These are phyloP conservation scores for Leptestheria dahalacensis DNA, from an alignment of 1,140 invertebrate genomes.

Conservation along the genomic window DNA sequence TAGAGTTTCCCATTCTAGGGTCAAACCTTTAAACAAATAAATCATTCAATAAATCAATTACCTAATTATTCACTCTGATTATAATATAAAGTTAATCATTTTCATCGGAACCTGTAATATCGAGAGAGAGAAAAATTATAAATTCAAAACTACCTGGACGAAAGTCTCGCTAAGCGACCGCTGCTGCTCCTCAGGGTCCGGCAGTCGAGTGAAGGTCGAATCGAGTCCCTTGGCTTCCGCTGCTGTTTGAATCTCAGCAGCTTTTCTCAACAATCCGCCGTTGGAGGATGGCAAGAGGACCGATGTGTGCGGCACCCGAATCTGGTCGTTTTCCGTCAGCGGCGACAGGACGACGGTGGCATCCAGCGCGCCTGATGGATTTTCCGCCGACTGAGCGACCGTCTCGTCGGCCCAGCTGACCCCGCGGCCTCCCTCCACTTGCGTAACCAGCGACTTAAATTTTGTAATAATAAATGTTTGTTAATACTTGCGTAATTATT, in stretches of 20 bases:
- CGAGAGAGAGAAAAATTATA: not conserved
- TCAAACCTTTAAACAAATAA: too few relatives aligned
- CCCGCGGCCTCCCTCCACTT: slow-evolving; percentile 10
- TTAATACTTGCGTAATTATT: too few relatives aligned
- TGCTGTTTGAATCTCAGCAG: not conserved
- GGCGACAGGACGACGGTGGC: not conserved
- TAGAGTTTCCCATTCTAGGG: too few relatives aligned
- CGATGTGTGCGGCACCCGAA: not conserved
- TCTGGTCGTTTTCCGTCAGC: not conserved
- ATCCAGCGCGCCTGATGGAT: not conserved
- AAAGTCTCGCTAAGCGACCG: not conserved
- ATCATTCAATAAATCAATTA: too few relatives aligned
- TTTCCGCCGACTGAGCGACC: not conserved
- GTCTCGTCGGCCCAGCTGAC: slow-evolving; percentile 13
- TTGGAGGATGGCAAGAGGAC: not conserved
- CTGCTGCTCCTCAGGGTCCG: not conserved
- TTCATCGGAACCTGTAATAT: not conserved
- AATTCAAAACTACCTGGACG: not conserved
- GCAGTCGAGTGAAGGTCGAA: not conserved
- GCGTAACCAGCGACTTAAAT: slow-evolving; percentile 5
- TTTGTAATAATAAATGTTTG: too few relatives aligned
- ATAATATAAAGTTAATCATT: too few relatives aligned
- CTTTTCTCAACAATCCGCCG: too few relatives aligned
- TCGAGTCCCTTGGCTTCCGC: not conserved
- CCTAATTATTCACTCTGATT: too few relatives aligned